These are phyloP conservation scores for Lordiphosa mommai DNA, from an alignment of 1,140 invertebrate species.

Conservation along the genomic window DNA sequence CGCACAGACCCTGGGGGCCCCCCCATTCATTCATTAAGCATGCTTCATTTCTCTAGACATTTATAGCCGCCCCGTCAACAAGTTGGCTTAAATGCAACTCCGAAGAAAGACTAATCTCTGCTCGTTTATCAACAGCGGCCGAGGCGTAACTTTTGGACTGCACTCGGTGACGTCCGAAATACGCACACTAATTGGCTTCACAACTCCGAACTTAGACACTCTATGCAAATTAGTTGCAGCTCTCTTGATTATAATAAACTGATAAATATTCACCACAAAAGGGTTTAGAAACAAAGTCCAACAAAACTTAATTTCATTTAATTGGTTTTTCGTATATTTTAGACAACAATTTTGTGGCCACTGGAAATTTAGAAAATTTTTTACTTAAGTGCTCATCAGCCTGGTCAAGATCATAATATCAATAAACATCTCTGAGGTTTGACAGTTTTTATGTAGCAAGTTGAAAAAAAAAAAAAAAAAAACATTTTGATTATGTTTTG, in stretches of 20 bases:
- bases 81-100: conserved; percentile 37
- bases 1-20: conserved; percentile 2
- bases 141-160: conserved; percentile 11
- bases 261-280: conserved; percentile 14
- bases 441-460: conserved; percentile 5
- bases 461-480: no score
- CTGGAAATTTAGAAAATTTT: neutral
- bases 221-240: conserved; percentile 9
- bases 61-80: conserved; percentile 54
- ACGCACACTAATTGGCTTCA: conserved; percentile 56
- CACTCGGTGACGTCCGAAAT: conserved; percentile 31
- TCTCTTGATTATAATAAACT: conserved; percentile 35
- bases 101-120: conserved; percentile 40
- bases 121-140: conserved; percentile 48
- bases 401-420: neutral
- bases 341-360: neutral
- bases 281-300: conserved; percentile 8
- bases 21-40: conserved; percentile 51
- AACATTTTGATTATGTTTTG: neutral
- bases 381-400: neutral
- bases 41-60: conserved; percentile 60
- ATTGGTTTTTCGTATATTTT: conserved; percentile 20
- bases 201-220: conserved; percentile 23
- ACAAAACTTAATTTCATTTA: conserved; percentile 37
- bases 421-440: neutral